phyloP scores from a whole-genome alignment of 1,140 invertebrate genomes.

The Copidosoma floridanum region DNA sequence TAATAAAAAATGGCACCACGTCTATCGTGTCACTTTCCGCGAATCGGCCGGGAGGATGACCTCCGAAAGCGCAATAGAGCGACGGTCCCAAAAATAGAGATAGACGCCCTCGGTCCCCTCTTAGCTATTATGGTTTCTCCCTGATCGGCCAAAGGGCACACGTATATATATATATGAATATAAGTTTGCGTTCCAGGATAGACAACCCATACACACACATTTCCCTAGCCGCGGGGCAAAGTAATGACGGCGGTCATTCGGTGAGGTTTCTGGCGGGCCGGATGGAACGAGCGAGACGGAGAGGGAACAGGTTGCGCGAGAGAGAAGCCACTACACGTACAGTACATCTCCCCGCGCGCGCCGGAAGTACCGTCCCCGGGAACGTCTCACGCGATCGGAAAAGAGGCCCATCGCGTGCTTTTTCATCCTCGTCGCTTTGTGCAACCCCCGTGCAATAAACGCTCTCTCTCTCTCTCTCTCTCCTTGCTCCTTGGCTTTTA shows the following conservation, averaged over 20 bases:
- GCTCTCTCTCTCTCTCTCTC: background rate
- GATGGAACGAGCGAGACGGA: background rate
- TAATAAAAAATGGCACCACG: too few species aligned
- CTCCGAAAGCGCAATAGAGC: background rate
- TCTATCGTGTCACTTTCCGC: too few species aligned
- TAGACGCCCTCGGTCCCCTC: too few species aligned
- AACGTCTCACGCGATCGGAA: conserved; percentile 1
- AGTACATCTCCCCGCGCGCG: too few species aligned
- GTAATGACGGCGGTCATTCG: background rate
- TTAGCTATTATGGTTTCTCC: too few species aligned
- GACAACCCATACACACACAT: background rate
- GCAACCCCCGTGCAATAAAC: background rate
- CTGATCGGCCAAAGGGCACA: too few species aligned
- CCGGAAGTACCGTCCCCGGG: background rate
- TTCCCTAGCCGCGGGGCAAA: background rate
- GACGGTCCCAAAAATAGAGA: background rate
- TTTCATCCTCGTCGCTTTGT: too few species aligned
- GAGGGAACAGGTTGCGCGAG: conserved; percentile 6
- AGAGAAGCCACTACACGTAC: background rate
- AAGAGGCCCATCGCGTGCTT: background rate
- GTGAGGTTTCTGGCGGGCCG: conserved; percentile 2
- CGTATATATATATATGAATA: too few species aligned
- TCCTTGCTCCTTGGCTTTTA: background rate
- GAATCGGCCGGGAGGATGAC: too few species aligned
- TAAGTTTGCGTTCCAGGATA: background rate